Evolutionary conservation across 2,888 invertebrate genomes (phyloP).

Genomic region (Myathropa florea): DNA sequence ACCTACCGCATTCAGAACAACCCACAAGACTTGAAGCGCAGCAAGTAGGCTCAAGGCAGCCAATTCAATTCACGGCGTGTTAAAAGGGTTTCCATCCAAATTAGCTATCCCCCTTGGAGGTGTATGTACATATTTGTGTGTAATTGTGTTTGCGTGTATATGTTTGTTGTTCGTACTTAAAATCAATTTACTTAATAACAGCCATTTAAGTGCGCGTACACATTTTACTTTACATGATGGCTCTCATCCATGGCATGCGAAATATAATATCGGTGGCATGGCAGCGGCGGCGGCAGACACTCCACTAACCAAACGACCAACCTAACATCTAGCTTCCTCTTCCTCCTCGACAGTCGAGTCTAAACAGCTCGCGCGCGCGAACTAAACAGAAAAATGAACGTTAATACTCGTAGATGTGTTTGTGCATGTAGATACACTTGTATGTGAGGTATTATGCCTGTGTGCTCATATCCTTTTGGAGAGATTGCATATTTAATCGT

Average conservation of each 20-base stretch:
- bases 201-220: conserved; percentile 78
- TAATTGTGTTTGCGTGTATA: conserved; percentile 8
- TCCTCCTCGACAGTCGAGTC: conserved; percentile 10
- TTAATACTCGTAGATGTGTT: background rate
- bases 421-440: background rate
- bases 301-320: conserved; percentile 28
- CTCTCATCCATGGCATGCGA: conserved; percentile 64
- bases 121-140: conserved; percentile 1
- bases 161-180: conserved; percentile 77
- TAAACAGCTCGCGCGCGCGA: conserved; percentile 41
- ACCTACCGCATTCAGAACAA: conserved; percentile 59
- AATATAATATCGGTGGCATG: conserved; percentile 34
- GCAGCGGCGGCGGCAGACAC: conserved; percentile 10
- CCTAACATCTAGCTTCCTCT: conserved; percentile 42
- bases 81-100: conserved; percentile 51
- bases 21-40: conserved; percentile 45
- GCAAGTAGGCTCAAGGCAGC: conserved; percentile 35
- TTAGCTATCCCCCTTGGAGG: conserved; percentile 30
- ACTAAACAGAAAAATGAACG: conserved; percentile 14
- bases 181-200: conserved; percentile 81
- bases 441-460: conserved; percentile 1
- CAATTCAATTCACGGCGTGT: conserved; percentile 39
- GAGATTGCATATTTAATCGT: conserved; percentile 68
- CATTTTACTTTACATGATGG: conserved; percentile 75
- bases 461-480: conserved; percentile 38